Evolutionary conservation across 2,797 vertebrate species (phyloP).

Genomic region (Galaxias olidus): DNA sequence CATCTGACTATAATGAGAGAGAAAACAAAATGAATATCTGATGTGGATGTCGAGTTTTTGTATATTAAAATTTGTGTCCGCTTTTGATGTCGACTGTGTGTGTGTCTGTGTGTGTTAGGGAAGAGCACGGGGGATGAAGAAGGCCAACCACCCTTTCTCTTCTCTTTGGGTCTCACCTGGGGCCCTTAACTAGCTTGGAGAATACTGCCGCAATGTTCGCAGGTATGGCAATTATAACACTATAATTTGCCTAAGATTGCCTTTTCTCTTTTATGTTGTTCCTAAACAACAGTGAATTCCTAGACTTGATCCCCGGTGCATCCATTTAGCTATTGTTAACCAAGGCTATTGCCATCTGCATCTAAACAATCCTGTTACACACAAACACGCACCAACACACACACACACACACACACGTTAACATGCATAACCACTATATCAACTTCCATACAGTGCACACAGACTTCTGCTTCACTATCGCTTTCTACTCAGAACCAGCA

Average conservation of each 20-base stretch:
- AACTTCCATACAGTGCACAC: constrained; percentile 24
- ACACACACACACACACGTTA: constrained; percentile 25
- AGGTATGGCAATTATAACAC: constrained; percentile 73
- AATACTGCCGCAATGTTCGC: constrained; percentile 53
- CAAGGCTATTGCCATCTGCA: constrained; percentile 71
- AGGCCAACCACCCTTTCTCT: constrained; percentile 52
- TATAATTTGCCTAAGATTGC: constrained; percentile 72
- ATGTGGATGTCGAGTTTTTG: constrained; percentile 65
- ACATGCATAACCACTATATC: constrained; percentile 11
- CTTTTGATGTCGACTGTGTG: constrained; percentile 23
- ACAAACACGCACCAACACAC: constrained; percentile 10
- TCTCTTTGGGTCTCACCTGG: constrained; percentile 57
- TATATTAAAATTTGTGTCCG: constrained; percentile 52
- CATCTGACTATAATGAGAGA: no score
- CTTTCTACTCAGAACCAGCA: neutral
- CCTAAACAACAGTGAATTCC: constrained; percentile 69
- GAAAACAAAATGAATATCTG: constrained; percentile 55
- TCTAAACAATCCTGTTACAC: constrained; percentile 38
- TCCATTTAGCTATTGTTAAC: constrained; percentile 65
- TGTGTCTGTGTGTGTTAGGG: constrained; percentile 14
- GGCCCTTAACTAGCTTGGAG: constrained; percentile 70
- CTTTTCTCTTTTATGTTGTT: constrained; percentile 73
- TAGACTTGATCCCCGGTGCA: constrained; percentile 55
- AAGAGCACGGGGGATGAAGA: constrained; percentile 39
- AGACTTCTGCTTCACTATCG: neutral